Conservation (phyloP, 2,797 vertebrate genomes). For the Cichlasoma orientale region DNA sequence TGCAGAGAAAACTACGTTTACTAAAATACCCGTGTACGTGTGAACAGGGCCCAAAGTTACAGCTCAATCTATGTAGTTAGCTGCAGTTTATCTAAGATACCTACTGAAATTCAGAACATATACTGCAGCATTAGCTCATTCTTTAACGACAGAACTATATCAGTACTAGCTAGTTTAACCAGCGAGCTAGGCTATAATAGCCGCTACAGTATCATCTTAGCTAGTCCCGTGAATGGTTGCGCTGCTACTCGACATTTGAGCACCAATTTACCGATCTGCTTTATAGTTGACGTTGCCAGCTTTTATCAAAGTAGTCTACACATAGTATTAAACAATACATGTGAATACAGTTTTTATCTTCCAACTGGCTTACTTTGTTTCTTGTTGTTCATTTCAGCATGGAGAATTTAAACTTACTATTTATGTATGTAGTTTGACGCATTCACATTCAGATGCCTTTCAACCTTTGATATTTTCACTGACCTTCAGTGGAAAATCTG, state of each 20-base stretch:
- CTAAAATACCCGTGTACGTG: not conserved
- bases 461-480: conserved; percentile 12
- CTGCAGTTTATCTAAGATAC: not conserved
- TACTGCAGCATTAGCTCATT: not conserved
- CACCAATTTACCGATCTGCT: not conserved
- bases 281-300: not conserved
- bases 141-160: not conserved
- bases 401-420: not conserved
- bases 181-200: not conserved
- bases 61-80: not conserved
- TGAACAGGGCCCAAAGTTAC: not conserved
- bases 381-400: not conserved
- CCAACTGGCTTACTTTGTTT: not conserved
- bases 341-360: not conserved
- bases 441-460: not conserved
- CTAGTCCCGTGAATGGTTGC: not conserved
- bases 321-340: not conserved
- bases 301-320: not conserved
- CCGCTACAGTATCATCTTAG: not conserved
- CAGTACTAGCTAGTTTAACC: not conserved
- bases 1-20: not conserved
- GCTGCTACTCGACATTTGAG: not conserved
- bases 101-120: not conserved
- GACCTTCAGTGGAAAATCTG: not conserved
- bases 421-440: not conserved